phyloP scores from a whole-genome alignment of 92 coral and sea anemone species.

The Zoanthus sansibaricus region DNA sequence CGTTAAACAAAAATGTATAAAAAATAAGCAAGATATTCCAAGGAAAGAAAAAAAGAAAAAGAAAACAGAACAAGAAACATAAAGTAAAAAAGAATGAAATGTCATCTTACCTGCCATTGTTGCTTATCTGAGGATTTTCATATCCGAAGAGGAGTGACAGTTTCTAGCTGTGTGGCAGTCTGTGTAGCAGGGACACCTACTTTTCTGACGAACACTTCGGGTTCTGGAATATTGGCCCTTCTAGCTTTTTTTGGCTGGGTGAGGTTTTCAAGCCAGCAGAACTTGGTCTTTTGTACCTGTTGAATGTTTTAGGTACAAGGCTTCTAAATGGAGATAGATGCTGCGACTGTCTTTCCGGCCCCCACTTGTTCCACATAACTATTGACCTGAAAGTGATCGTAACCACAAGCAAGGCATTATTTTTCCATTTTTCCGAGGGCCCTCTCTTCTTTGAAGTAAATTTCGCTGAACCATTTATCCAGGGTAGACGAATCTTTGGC shows the following conservation, averaged over 20 bases:
- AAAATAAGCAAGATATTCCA: constrained; percentile 5
- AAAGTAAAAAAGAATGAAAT: constrained; percentile 15
- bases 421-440: constrained; percentile 12
- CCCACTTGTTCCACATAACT: constrained; percentile 64
- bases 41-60: constrained; percentile 16
- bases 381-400: constrained; percentile 20
- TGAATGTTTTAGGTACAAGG: constrained; percentile 58
- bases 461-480: constrained; percentile 22
- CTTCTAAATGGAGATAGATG: constrained; percentile 42
- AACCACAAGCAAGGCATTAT: too few relatives aligned
- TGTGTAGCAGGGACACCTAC: constrained; percentile 35
- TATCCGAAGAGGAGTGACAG: constrained; percentile 51
- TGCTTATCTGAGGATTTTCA: constrained; percentile 37
- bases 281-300: constrained; percentile 61
- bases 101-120: constrained; percentile 60
- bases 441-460: constrained; percentile 24
- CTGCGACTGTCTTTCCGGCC: constrained; percentile 70
- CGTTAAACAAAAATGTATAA: constrained; percentile 5
- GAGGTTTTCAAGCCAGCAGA: constrained; percentile 60
- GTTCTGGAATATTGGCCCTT: constrained; percentile 68
- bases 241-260: constrained; percentile 43
- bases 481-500: neutral
- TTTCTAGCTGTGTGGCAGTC: constrained; percentile 28
- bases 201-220: constrained; percentile 50
- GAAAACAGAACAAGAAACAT: constrained; percentile 17